These are phyloP conservation scores for Nemoura dubitans DNA, from an alignment of 2,888 invertebrate genomes.

Conservation along the genomic window DNA sequence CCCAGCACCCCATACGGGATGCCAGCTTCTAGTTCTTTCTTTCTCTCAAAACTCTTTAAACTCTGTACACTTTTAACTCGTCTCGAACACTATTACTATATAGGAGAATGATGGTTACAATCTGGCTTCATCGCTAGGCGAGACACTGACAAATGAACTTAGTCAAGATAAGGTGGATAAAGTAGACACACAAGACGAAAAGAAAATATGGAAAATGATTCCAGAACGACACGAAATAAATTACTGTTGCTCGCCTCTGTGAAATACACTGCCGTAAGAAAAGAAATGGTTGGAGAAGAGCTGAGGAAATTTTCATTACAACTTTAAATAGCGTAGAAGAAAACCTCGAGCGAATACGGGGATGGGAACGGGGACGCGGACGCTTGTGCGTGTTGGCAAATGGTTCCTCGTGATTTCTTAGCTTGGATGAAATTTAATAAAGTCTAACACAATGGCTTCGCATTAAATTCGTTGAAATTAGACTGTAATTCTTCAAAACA, in stretches of 20 bases:
- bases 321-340: slow-evolving; percentile 26
- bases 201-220: slow-evolving; percentile 46
- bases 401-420: slow-evolving; percentile 37
- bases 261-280: slow-evolving; percentile 35
- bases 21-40: slow-evolving; percentile 9
- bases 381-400: slow-evolving; percentile 29
- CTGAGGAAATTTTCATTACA: slow-evolving; percentile 37
- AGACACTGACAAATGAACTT: slow-evolving; percentile 45
- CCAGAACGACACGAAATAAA: slow-evolving; percentile 44
- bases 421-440: slow-evolving; percentile 36
- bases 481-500: slow-evolving; percentile 33
- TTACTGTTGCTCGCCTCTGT: slow-evolving; percentile 39
- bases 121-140: slow-evolving; percentile 10
- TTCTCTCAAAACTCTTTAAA: background rate
- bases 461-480: slow-evolving; percentile 29
- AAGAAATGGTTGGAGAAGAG: slow-evolving; percentile 34
- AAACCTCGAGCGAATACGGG: slow-evolving; percentile 1
- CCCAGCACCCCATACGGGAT: background rate
- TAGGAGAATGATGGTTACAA: slow-evolving; percentile 31
- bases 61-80: slow-evolving; percentile 28
- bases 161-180: slow-evolving; percentile 39
- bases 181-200: slow-evolving; percentile 36
- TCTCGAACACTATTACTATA: slow-evolving; percentile 25
- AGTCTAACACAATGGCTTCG: slow-evolving; percentile 16
- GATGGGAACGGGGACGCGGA: background rate